phyloP scores from a whole-genome alignment of 2,113 vertebrate genomes.

The Oreochromis niloticus region DNA sequence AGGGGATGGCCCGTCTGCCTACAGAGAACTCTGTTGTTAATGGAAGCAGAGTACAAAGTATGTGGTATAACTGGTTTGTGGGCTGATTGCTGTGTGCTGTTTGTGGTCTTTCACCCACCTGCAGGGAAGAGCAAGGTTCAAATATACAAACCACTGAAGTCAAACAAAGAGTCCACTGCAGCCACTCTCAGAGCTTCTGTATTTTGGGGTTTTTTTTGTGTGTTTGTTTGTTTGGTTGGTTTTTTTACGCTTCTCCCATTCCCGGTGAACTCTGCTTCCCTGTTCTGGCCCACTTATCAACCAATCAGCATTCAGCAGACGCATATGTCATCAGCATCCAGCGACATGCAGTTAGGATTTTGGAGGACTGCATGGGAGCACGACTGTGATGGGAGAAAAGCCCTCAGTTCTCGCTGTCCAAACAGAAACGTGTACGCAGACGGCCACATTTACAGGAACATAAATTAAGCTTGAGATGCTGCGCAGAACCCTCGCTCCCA shows the following conservation, averaged over 20 bases:
- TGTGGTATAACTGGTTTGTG: not conserved
- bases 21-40: not conserved
- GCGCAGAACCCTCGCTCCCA: not conserved
- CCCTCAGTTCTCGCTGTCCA: not conserved
- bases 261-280: not conserved
- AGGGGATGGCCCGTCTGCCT: not conserved
- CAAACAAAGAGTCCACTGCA: not conserved
- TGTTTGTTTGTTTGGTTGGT: accelerated
- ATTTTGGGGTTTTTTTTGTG: not conserved
- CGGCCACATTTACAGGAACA: not conserved
- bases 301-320: not conserved
- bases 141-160: not conserved
- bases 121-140: not conserved
- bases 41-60: not conserved
- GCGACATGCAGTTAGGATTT: not conserved
- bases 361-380: not conserved
- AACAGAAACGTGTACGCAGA: not conserved
- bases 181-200: not conserved
- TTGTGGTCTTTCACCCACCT: not conserved
- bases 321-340: not conserved
- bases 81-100: not conserved
- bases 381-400: not conserved
- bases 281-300: not conserved
- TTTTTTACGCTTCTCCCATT: not conserved
- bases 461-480: not conserved